Percentiles rank a stretch among this genome's conserved stretches.
These are phyloP conservation scores for Sterna hirundo DNA, from an alignment of 2,113 vertebrate species.

Conservation along the genomic window DNA sequence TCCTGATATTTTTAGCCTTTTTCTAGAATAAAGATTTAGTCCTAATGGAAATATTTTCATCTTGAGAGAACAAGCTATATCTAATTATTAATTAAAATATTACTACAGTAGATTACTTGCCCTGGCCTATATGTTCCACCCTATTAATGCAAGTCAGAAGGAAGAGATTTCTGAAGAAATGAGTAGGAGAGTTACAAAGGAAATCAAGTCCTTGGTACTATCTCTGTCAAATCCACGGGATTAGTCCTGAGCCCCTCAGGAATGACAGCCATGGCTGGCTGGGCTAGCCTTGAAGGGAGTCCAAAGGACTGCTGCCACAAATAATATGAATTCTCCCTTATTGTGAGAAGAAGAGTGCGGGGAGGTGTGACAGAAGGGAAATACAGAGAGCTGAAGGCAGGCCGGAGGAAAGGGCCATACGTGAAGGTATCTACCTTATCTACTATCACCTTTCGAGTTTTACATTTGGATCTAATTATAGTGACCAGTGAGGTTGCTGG, in stretches of 20 bases:
- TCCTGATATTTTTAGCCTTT: not conserved
- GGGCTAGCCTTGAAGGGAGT: not conserved
- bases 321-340: not conserved
- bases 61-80: not conserved
- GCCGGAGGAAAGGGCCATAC: not conserved
- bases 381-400: not conserved
- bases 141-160: not conserved
- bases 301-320: not conserved
- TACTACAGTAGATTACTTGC: conserved; percentile 1
- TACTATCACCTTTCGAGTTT: not conserved
- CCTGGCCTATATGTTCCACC: not conserved
- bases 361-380: not conserved
- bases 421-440: not conserved
- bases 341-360: not conserved
- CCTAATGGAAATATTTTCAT: conserved; percentile 6
- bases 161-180: not conserved
- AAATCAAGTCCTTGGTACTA: not conserved
- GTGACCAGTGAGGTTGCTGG: not conserved
- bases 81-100: conserved; percentile 46
- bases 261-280: not conserved
- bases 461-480: not conserved
- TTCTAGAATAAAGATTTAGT: not conserved
- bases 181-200: not conserved
- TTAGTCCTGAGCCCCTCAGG: not conserved
- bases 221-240: not conserved